Percentiles rank a stretch among this genome's conserved stretches.
These are phyloP conservation scores for Taenioides sp. DNA, from an alignment of 2,797 vertebrate species.

Conservation along the genomic window DNA sequence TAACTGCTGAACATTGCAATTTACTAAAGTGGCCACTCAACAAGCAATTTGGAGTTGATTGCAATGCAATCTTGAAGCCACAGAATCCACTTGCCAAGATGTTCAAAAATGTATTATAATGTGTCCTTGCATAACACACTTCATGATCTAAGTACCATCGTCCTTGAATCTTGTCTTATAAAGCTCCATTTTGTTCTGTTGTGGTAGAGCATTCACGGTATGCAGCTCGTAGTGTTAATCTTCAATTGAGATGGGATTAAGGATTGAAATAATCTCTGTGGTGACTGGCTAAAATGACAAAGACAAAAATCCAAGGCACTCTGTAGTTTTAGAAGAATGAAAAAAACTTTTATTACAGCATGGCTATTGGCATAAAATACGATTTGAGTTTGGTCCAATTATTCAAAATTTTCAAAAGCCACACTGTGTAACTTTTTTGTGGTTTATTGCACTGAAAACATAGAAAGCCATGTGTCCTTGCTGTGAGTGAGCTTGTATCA, in stretches of 20 bases:
- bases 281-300: conserved; percentile 40
- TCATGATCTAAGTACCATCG: background rate
- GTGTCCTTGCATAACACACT: background rate
- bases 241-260: conserved; percentile 30
- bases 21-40: background rate
- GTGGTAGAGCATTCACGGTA: background rate
- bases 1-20: background rate
- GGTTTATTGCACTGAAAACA: no score
- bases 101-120: background rate
- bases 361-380: no score
- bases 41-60: background rate
- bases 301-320: no score
- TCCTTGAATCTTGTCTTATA: background rate
- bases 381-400: no score
- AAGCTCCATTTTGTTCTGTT: background rate
- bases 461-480: no score
- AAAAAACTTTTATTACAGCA: no score
- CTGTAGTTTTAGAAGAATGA: no score
- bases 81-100: background rate
- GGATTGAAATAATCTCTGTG: conserved; percentile 50
- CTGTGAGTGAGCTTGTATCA: no score
- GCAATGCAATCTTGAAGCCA: background rate
- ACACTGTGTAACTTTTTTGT: no score
- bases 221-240: background rate
- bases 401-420: no score